Conservation (phyloP, 2,797 vertebrate genomes). For the Hypotaenidia philippensis region DNA sequence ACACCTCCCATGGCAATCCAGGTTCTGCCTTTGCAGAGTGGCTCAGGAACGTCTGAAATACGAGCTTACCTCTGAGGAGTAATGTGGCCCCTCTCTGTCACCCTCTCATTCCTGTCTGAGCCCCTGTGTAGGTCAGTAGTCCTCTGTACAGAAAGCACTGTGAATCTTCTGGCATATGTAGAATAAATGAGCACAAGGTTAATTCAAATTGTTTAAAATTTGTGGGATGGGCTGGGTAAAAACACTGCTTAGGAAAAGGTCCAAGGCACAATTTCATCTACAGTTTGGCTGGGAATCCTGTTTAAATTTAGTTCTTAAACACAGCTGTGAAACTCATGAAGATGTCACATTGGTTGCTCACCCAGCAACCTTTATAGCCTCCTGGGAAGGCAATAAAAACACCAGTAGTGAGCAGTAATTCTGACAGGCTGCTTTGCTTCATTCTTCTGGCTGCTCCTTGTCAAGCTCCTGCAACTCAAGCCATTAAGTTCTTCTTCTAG, state of each 20-base stretch:
- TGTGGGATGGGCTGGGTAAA: not conserved
- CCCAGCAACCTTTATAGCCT: not conserved
- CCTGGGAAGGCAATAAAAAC: conserved; percentile 21
- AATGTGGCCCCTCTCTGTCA: not conserved
- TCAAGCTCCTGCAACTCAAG: not conserved
- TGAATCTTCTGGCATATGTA: not conserved
- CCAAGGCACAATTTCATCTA: not conserved
- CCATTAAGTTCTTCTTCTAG: not conserved
- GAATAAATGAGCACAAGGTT: not conserved
- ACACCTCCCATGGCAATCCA: not conserved
- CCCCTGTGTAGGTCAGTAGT: not conserved
- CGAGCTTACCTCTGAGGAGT: not conserved
- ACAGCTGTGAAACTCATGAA: conserved; percentile 29
- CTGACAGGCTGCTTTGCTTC: not conserved
- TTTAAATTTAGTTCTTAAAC: conserved; percentile 45
- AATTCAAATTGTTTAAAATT: not conserved
- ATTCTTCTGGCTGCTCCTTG: not conserved
- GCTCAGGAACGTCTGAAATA: not conserved
- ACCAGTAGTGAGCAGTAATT: not conserved
- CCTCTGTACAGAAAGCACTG: not conserved
- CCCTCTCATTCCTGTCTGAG: not conserved
- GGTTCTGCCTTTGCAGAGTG: not conserved
- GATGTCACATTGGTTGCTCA: not conserved
- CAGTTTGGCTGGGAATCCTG: not conserved
- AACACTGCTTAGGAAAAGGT: conserved; percentile 1